These are phyloP conservation scores for Rhyacichthys aspro DNA, from an alignment of 2,797 vertebrate species.

Conservation along the genomic window DNA sequence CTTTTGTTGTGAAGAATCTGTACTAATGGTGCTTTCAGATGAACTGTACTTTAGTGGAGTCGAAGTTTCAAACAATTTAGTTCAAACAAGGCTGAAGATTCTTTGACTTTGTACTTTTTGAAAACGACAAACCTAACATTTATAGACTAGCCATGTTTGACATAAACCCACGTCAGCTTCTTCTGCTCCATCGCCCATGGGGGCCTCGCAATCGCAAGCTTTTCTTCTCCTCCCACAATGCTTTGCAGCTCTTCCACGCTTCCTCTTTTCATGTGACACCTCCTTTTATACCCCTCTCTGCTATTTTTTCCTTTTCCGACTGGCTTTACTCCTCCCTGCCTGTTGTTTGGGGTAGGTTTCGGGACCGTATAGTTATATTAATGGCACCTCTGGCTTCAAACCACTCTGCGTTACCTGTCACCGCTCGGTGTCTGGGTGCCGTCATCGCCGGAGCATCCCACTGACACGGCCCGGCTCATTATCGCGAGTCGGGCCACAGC, in stretches of 20 bases:
- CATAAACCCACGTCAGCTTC: too few relatives aligned
- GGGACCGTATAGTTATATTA: slow-evolving; percentile 45
- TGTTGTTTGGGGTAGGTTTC: slow-evolving; percentile 36
- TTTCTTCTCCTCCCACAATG: slow-evolving; percentile 3
- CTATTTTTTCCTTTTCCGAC: slow-evolving; percentile 16
- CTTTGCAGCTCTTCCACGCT: slow-evolving; percentile 15
- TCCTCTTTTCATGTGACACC: slow-evolving; percentile 22
- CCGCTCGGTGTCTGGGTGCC: slow-evolving; percentile 48
- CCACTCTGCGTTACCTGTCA: slow-evolving; percentile 61
- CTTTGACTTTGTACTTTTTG: too few relatives aligned
- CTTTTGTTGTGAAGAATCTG: too few relatives aligned
- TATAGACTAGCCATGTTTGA: too few relatives aligned
- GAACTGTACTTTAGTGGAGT: too few relatives aligned
- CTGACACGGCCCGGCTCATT: slow-evolving; percentile 64
- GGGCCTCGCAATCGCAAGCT: too few relatives aligned
- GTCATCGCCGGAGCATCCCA: slow-evolving; percentile 49
- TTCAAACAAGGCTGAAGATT: too few relatives aligned
- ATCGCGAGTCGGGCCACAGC: slow-evolving; percentile 32
- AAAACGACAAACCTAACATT: too few relatives aligned
- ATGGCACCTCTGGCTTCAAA: slow-evolving; percentile 58
- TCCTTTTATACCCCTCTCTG: slow-evolving; percentile 16
- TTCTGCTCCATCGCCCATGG: too few relatives aligned
- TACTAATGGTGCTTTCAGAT: too few relatives aligned
- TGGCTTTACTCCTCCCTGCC: slow-evolving; percentile 12
- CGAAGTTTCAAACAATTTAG: too few relatives aligned